Evolutionary conservation across 2,113 vertebrate species (phyloP), one percentile per base, ranked within the genome.

Genomic region (Proterorhinus semilunaris): DNA sequence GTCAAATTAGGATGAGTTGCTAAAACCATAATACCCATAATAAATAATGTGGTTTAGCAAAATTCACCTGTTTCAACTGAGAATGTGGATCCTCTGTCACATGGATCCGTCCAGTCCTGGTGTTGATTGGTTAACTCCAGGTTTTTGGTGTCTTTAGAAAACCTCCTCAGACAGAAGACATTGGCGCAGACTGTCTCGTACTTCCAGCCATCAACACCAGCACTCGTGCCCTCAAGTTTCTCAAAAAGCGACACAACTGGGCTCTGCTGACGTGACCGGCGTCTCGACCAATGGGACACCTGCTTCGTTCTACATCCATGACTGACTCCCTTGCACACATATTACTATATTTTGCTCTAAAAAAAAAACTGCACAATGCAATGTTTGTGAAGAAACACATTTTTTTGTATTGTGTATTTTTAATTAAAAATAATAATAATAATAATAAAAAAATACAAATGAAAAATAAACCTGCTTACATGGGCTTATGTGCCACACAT

Each of bases 61-160:
- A 36, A 36, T 72, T 74, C 81, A 91, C 89, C 89, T 80, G 70
- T 10, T 82, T 55, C 80, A 80, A 59, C 43, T 12, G 27, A 65
- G 68, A 74, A 55, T 43, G 15, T 15, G n/a, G 16, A 7, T 62
- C 64, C 59, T 69, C 21, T 53, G 59, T 65, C 55, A 75, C 88
- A 91, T 90, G 76, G 54, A 61, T 83, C 66, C 74, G 50, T 61
- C 49, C 51, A n/a, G n/a, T 27, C 49, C 55, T 8, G 61, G n/a
- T 67, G 17, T 0, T 15, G 64, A 50, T 2, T 36, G 3, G 27
- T 36, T 70, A 54, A 17, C 59, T 78, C 77, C 76, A 47, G 43
- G 11, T 6, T 36, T 36, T 36, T 36, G 55, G 6, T 58, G 55
- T 58, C 54, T 9, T 12, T 10, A 16, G 11, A 62, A 16, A 61